Base-by-base conservation (phyloP, 2,888 invertebrate species). In the Dendrolimus pini region DNA sequence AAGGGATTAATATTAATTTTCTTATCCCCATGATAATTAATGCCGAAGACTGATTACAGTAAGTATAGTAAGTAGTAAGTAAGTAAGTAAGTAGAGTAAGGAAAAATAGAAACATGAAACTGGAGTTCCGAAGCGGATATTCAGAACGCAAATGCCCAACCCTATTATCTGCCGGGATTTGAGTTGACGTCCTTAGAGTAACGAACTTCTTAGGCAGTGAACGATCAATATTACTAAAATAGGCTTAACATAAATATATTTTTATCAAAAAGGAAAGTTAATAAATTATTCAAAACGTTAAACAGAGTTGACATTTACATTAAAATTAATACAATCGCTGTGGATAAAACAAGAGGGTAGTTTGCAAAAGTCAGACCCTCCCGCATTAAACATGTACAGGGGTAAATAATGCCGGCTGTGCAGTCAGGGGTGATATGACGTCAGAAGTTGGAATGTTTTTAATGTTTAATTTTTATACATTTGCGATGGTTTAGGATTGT, bases 391-490 rank as follows among this genome's bases (percentile, higher is more conserved):
- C 41, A 56, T 56, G 56, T 41, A 56, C 12, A 41, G 41, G 41
- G 41, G 53, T 18, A 53, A 41, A 53, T 56, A 47, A 47, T 47
- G 47, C 18, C 18, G 18, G 18, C 9, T 47, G 47, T 47, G 9
- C 47, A 47, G 47, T 47, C 47, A 47, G 47, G 47, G 47, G 10
- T 47, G 47, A 10, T 10, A 47, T 10, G 47, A 41, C 30, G 47
- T 53, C 55, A 55, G 42, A 55, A 56, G 55, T 55, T 55, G 56
- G 54, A 56, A 42, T 52, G 47, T 47, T 47, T 47, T 47, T 18
- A 18, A 18, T 18, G 18, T 60, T 57, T 18, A 55, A 57, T 59
- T 61, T 58, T 41, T 41, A 59, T 53, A 54, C 58, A 55, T 53
- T 12, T 53, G 18, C 18, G 2, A 18, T 18, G 18, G 2, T 2